Conservation (phyloP, 2,797 vertebrate genomes). For the Sebastes vulpes region DNA sequence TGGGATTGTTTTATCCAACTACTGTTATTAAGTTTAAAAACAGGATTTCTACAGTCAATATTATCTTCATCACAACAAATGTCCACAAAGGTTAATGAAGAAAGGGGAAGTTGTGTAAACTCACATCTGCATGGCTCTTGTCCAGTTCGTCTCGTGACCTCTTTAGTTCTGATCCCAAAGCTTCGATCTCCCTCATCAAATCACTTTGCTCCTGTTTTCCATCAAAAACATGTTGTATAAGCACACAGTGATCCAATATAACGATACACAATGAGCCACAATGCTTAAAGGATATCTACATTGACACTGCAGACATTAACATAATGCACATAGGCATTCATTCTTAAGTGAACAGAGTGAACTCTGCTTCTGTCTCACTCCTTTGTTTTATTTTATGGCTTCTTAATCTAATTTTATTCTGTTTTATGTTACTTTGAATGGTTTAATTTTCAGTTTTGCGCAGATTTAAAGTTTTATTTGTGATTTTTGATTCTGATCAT, state of each 20-base stretch:
- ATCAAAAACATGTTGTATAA: conserved; percentile 7
- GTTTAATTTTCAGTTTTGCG: too few relatives aligned
- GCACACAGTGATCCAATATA: background rate
- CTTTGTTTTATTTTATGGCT: background rate
- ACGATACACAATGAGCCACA: background rate
- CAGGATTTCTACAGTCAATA: background rate
- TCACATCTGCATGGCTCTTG: conserved; percentile 78
- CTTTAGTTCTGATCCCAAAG: conserved; percentile 66
- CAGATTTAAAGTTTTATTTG: too few relatives aligned
- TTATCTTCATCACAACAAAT: background rate
- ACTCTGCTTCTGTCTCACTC: background rate
- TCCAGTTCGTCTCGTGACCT: conserved; percentile 76
- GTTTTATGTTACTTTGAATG: background rate
- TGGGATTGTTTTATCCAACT: background rate
- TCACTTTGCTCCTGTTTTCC: conserved; percentile 45
- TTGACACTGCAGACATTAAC: background rate
- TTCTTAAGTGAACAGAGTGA: background rate
- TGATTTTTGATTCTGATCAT: too few relatives aligned
- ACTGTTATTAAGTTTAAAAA: background rate
- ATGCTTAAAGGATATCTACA: background rate
- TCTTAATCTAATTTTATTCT: background rate
- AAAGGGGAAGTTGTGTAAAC: background rate
- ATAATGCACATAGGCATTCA: background rate
- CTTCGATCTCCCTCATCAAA: conserved; percentile 57
- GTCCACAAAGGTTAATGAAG: background rate